Base-by-base conservation (phyloP, 2,797 vertebrate genomes). In the Leptoclinus maculatus region DNA sequence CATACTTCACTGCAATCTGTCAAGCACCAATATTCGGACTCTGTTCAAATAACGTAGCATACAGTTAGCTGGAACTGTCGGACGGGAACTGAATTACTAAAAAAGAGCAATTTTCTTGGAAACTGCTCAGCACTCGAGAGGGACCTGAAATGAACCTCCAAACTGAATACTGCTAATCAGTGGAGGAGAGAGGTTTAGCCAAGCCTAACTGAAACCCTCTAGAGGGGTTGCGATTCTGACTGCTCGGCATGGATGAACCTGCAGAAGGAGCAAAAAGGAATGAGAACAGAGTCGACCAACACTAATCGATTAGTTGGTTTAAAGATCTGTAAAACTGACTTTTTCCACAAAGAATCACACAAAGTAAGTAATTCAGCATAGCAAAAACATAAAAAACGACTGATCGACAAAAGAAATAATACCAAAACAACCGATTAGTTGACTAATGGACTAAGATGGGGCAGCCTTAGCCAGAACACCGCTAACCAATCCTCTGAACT, bases 31-130 rank as follows among this genome's bases (percentile, higher is more conserved):
- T 49, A 43, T 27, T 64, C 21, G 10, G 9, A 19, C 6, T 29
- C n/a, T 23, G 27, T 19, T 74, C n/a, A 38, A 59, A 36, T 39
- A 32, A 17, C 45, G 16, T 36, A 21, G 36, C 45, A 43, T 10
- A 14, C 54, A 47, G 41, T 21, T 36, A 54, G 54, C 53, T 27
- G 25, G 43, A 36, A 58, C 60, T 66, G 60, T 60, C 41, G 74
- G 14, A 11, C 10, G 36, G 53, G 34, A 71, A 51, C 17, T 41
- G 36, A 71, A 71, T 32, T 21, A 19, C 38, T 23, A 56, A 38
- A 41, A 25, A 64, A 36, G 27, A 23, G 71, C 27, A 34, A 34
- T 66, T 29, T 39, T n/a, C n/a, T 13, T 2, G 36, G 51, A 29
- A 17, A 38, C 23, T 67, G 23, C 38, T 38, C 34, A 23, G 25